Conservation (phyloP, 2,113 vertebrate genomes). For the Dermatemys mawii region DNA sequence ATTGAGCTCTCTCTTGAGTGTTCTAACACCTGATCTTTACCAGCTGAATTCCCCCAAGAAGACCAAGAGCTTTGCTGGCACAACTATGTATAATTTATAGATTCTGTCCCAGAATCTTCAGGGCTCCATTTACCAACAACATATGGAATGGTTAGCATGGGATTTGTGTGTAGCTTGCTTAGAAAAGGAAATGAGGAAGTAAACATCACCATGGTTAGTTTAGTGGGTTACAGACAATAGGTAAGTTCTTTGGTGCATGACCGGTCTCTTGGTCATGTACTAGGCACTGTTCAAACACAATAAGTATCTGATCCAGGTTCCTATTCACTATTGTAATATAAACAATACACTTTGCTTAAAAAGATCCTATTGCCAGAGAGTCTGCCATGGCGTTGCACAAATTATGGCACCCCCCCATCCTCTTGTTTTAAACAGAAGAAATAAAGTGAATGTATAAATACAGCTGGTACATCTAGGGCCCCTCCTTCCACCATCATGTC, state of each 20-base stretch:
- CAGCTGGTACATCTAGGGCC: background rate
- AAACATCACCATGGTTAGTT: background rate
- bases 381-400: background rate
- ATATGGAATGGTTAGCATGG: background rate
- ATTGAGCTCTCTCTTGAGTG: background rate
- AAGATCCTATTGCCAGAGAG: background rate
- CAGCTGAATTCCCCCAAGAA: background rate
- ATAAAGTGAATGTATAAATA: background rate
- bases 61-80: background rate
- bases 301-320: background rate
- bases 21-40: background rate
- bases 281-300: background rate
- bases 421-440: background rate
- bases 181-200: background rate
- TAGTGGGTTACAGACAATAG: background rate
- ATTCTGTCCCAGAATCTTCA: background rate
- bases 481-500: background rate
- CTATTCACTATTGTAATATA: background rate
- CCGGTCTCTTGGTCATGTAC: background rate
- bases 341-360: background rate
- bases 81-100: background rate
- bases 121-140: background rate
- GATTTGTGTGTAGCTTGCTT: slow-evolving; percentile 3
- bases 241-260: background rate
- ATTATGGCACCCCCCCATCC: background rate